Conservation (phyloP, 2,797 vertebrate genomes). For the Typhlichthys subterraneus region DNA sequence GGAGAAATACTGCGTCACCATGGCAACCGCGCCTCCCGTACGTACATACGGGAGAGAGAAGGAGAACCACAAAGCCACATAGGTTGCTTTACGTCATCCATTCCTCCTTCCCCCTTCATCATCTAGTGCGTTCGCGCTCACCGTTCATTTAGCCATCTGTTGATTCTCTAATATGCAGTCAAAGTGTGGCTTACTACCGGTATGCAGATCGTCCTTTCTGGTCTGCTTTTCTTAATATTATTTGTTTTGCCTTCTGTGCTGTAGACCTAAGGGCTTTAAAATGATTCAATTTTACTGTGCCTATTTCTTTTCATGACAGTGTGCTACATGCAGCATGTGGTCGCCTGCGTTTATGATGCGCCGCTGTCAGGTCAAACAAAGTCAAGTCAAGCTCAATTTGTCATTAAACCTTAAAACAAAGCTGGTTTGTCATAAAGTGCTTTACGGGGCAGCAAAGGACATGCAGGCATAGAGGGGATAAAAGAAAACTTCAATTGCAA, state of each 20-base stretch:
- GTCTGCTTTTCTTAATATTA: no score
- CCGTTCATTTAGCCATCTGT: not conserved
- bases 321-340: no score
- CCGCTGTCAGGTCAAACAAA: not conserved
- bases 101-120: not conserved
- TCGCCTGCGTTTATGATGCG: no score
- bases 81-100: slow-evolving; percentile 49
- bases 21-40: slow-evolving; percentile 95
- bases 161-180: no score
- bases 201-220: no score
- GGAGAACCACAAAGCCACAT: slow-evolving; percentile 50
- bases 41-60: slow-evolving; percentile 52
- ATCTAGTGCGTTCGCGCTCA: not conserved
- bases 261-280: no score
- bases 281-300: no score
- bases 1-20: slow-evolving; percentile 96
- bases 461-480: not conserved
- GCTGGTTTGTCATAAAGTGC: no score
- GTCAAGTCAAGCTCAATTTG: slow-evolving; percentile 3
- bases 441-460: not conserved
- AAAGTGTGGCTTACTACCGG: no score
- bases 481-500: not conserved
- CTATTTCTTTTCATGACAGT: no score
- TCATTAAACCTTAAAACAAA: not conserved
- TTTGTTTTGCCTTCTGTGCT: no score